Percentiles rank a stretch among this genome's conserved stretches.
Evolutionary conservation across 2,113 vertebrate species (phyloP).

Genomic region (Tragelaphus scriptus): DNA sequence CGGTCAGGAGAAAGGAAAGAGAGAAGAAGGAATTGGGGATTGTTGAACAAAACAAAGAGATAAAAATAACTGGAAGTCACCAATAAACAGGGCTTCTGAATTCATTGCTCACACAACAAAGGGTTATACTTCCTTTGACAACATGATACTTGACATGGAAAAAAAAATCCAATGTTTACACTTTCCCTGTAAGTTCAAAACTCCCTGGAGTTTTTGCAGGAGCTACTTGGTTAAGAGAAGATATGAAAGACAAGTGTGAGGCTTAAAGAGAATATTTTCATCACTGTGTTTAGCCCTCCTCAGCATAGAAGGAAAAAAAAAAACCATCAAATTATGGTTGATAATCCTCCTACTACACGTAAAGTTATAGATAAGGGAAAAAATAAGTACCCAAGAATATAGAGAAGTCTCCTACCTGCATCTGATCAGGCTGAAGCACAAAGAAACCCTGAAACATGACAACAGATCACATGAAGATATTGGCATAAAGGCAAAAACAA

Average conservation of each 20-base stretch:
- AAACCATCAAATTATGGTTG: background rate
- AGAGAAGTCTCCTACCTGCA: conserved; percentile 86
- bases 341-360: background rate
- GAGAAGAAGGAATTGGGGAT: background rate
- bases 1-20: background rate
- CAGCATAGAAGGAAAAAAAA: background rate
- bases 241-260: background rate
- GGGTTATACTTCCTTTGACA: background rate
- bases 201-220: background rate
- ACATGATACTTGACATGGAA: background rate
- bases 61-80: background rate
- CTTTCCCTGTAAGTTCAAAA: background rate
- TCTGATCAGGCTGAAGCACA: conserved; percentile 93
- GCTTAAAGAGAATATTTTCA: conserved; percentile 23
- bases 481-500: background rate
- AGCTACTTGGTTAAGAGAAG: background rate
- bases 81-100: background rate
- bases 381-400: background rate
- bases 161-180: background rate
- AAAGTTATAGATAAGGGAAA: background rate
- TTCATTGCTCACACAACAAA: background rate
- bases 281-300: background rate
- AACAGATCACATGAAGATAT: conserved; percentile 34
- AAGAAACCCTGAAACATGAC: conserved; percentile 86
- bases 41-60: background rate